Conservation (phyloP, 1,140 invertebrate species). For the Apis dorsata region DNA sequence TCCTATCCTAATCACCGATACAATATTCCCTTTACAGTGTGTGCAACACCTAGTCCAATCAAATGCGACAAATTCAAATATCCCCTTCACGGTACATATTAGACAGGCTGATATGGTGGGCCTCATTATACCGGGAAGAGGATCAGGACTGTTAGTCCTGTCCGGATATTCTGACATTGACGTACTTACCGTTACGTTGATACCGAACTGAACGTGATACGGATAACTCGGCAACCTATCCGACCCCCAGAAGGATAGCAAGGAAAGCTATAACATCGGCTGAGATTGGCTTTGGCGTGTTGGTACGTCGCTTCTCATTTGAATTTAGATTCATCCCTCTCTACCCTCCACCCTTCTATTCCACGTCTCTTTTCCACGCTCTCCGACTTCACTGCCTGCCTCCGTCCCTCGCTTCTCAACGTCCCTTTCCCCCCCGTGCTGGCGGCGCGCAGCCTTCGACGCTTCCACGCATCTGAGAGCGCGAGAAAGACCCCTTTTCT, state of each 20-base stretch:
- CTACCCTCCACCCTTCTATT: neutral
- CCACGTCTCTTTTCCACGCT: constrained; percentile 7
- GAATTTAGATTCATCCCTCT: constrained; percentile 75
- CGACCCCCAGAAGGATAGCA: constrained; percentile 26
- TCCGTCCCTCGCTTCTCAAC: neutral
- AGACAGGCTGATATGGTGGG: constrained; percentile 22
- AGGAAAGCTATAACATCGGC: constrained; percentile 65
- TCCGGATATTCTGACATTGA: constrained; percentile 60
- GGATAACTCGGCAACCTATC: constrained; percentile 19
- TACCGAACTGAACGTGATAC: constrained; percentile 39
- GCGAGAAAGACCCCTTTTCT: neutral
- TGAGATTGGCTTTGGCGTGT: constrained; percentile 70
- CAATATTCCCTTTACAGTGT: neutral
- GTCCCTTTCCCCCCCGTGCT: neutral
- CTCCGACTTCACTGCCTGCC: neutral
- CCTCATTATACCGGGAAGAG: constrained; percentile 38
- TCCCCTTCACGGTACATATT: constrained; percentile 30
- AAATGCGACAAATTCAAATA: constrained; percentile 51
- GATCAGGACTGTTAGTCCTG: constrained; percentile 55
- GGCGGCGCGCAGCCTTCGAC: neutral
- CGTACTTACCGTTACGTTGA: constrained; percentile 57
- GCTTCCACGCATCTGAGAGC: neutral
- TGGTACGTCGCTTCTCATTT: constrained; percentile 71
- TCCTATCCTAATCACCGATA: neutral
- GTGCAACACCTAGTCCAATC: constrained; percentile 32